phyloP scores from a whole-genome alignment of 1,140 invertebrate genomes.

The Nymphalis io region DNA sequence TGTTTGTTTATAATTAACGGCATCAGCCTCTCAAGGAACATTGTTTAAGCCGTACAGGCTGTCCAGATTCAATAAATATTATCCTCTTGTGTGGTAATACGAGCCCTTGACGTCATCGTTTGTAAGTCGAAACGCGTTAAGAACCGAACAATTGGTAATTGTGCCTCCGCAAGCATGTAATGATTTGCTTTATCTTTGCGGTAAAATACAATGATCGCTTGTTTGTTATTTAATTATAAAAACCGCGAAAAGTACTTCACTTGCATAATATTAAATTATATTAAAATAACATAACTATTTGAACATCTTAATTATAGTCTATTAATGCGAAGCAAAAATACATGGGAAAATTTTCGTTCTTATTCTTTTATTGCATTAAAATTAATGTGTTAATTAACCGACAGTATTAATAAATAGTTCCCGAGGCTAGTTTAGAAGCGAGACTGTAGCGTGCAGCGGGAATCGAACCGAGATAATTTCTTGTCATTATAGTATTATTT shows the following conservation, averaged over 20 bases:
- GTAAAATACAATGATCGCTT: background rate
- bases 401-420: conserved; percentile 40
- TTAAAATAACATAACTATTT: no score
- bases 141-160: conserved; percentile 64
- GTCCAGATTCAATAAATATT: conserved; percentile 67
- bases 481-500: conserved; percentile 78
- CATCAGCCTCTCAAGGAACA: conserved; percentile 62
- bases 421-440: conserved; percentile 39
- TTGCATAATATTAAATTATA: background rate
- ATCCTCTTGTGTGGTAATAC: conserved; percentile 60
- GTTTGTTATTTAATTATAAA: background rate
- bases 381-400: conserved; percentile 34
- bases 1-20: conserved; percentile 76
- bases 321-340: background rate
- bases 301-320: background rate
- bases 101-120: conserved; percentile 56
- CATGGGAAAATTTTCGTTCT: background rate
- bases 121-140: conserved; percentile 41
- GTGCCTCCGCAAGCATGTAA: conserved; percentile 41
- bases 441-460: conserved; percentile 47
- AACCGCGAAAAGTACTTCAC: background rate
- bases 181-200: conserved; percentile 24
- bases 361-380: conserved; percentile 15
- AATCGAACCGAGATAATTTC: conserved; percentile 69
- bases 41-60: conserved; percentile 55